Base-by-base conservation (phyloP, 2,797 vertebrate species). In the Nyctibius grandis region DNA sequence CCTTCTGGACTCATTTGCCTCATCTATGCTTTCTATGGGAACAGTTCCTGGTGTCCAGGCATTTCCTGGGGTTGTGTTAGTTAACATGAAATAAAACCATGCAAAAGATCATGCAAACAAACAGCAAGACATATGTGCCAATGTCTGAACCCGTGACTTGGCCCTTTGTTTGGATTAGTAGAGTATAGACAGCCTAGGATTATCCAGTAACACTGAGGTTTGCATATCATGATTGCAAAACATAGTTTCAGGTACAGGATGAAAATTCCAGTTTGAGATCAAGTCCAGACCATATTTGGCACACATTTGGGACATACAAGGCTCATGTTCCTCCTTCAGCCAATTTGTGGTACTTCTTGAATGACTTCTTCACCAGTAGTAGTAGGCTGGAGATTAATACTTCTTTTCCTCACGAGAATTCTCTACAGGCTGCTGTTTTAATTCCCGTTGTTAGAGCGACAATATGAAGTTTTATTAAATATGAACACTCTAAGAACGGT, bases 81-180 rank as follows among this genome's bases (percentile, higher is more conserved):
- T 6, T 44, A 34, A 6, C 36, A 33, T 2, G 16, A 57, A 42
- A 2, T 31, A 21, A n/a, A 56, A 23, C 11, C 36, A 19, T n/a
- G n/a, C 23, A 80, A 68, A 81, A 78, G 15, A 57, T 38, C 22
- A 17, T 4, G 23, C 4, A 3, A 40, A 63, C 12, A 70, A 70
- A 6, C 6, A 75, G 15, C 21, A 85, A 67, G 22, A 48, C 7
- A 2, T 2, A 1, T 0, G 12, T 60, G 20, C 3, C 40, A 53
- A 0, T 3, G 12, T 38, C 44, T 82, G 34, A 75, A 48, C 5
- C 7, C 9, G 9, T n/a, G 42, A 13, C 47, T 83, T 61, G 45
- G 14, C 9, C 34, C 34, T 53, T 42, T 44, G 16, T 72, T 61
- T 74, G 42, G 15, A 45, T 57, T 40, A 34, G 12, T 11, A 15